Evolutionary conservation across 1,140 invertebrate species (phyloP).

Genomic region (Hesperophylax magnus): DNA sequence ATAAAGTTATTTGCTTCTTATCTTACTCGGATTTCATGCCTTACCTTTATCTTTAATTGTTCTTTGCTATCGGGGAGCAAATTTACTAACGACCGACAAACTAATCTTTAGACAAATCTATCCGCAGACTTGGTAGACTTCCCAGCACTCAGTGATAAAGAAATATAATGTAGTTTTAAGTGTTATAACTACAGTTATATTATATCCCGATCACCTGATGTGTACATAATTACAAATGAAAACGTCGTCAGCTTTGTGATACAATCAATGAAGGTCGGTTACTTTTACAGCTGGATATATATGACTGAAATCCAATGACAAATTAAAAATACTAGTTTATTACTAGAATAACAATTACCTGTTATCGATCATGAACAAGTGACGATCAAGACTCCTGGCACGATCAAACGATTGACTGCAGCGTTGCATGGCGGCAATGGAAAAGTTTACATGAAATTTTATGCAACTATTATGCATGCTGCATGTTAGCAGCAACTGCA

Average conservation of each 20-base stretch:
- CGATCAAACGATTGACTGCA: neutral
- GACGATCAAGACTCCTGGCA: slow-evolving; percentile 20
- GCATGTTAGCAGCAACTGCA: too few species aligned
- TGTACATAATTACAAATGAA: neutral
- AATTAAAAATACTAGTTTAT: neutral
- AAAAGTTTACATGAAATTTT: slow-evolving; percentile 15
- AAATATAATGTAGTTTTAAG: too few species aligned
- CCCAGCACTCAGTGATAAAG: too few species aligned
- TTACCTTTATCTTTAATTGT: too few species aligned
- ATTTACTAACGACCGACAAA: too few species aligned
- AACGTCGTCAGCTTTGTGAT: neutral
- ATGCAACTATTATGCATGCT: neutral
- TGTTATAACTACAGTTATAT: neutral
- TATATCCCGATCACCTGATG: neutral
- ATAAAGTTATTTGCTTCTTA: too few species aligned
- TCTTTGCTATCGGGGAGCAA: too few species aligned
- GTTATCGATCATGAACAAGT: slow-evolving; percentile 18
- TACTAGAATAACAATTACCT: neutral
- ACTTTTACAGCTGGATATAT: neutral
- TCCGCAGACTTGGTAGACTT: too few species aligned
- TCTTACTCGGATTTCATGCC: too few species aligned
- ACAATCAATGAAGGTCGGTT: neutral
- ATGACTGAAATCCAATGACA: neutral
- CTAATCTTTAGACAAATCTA: too few species aligned
- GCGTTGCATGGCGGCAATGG: slow-evolving; percentile 11